These are phyloP conservation scores for Trachymyrmex cornetzi DNA, from an alignment of 1,140 invertebrate species.

Conservation along the genomic window DNA sequence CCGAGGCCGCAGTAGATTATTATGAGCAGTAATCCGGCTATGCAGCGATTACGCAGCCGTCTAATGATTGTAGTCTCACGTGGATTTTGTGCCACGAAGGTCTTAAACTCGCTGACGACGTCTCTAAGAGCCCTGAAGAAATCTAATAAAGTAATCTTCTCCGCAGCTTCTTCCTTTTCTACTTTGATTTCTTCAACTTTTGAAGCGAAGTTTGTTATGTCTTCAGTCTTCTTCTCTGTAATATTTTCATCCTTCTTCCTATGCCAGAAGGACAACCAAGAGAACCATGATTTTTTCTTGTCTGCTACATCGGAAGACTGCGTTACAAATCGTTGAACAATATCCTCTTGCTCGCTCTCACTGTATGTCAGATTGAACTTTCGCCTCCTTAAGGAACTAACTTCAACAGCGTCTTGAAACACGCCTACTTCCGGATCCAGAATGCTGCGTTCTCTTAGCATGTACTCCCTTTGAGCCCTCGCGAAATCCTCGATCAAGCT, in stretches of 20 bases:
- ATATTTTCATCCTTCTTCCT: constrained; percentile 72
- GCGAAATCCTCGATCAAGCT: constrained; percentile 81
- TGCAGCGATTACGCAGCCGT: constrained; percentile 89
- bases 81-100: constrained; percentile 86
- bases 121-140: constrained; percentile 78
- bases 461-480: constrained; percentile 81
- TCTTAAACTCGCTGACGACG: constrained; percentile 80
- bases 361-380: constrained; percentile 65
- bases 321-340: constrained; percentile 47
- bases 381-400: constrained; percentile 70
- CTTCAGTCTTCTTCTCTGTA: constrained; percentile 12
- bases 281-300: constrained; percentile 77
- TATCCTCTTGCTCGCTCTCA: constrained; percentile 67
- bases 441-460: constrained; percentile 76
- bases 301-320: background rate
- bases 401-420: constrained; percentile 71
- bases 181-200: background rate
- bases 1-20: constrained; percentile 92
- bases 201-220: constrained; percentile 12
- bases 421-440: constrained; percentile 75
- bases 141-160: constrained; percentile 77
- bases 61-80: constrained; percentile 87
- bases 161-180: background rate
- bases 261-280: constrained; percentile 80
- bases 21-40: constrained; percentile 89